Evolutionary conservation across 2,113 vertebrate genomes (phyloP).

Genomic region (Elephas maximus): DNA sequence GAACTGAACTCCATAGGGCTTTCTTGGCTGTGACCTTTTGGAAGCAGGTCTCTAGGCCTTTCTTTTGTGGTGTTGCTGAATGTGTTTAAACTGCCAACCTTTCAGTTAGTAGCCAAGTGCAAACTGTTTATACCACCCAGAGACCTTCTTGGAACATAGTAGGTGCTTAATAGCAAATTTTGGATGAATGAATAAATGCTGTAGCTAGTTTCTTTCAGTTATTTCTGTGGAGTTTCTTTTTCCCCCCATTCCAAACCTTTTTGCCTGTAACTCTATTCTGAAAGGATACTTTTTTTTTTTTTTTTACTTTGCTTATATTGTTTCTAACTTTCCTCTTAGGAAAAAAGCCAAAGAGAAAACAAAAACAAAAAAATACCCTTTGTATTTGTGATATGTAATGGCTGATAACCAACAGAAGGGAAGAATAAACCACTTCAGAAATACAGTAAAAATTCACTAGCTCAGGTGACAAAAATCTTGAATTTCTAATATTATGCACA

Average conservation of each 20-base stretch:
- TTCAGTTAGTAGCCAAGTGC: no score
- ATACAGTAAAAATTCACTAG: not conserved
- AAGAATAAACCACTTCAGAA: slow-evolving; percentile 27
- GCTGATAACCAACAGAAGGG: not conserved
- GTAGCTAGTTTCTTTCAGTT: not conserved
- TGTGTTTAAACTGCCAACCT: not conserved
- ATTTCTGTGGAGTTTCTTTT: not conserved
- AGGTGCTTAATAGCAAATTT: not conserved
- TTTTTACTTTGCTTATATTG: not conserved
- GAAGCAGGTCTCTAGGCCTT: not conserved
- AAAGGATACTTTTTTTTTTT: not conserved
- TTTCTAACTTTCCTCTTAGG: slow-evolving; percentile 46
- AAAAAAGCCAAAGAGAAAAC: not conserved
- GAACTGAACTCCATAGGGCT: not conserved
- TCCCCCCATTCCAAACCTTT: not conserved
- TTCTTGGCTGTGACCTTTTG: not conserved
- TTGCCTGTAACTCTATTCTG: not conserved
- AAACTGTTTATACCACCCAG: not conserved
- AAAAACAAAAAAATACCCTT: not conserved
- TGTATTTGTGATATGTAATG: not conserved
- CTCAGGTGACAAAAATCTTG: slow-evolving; percentile 42
- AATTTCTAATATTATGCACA: not conserved
- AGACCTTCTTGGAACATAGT: not conserved
- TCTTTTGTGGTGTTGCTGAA: not conserved
- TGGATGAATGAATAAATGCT: not conserved